phyloP scores from a whole-genome alignment of 2,888 invertebrate genomes.

The Apocheima hispidaria region DNA sequence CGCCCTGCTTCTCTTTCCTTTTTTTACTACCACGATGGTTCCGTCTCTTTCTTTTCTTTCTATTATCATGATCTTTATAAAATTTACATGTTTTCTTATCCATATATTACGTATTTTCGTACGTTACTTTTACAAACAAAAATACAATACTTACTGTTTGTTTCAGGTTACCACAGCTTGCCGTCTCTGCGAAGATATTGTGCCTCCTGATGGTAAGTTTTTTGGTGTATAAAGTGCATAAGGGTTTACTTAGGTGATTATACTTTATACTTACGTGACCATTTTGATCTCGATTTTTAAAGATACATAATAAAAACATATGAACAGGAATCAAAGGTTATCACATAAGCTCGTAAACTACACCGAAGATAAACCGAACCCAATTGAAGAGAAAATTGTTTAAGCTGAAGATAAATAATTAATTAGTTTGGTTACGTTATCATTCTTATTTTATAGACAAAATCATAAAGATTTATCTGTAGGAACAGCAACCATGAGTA shows the following conservation, averaged over 20 bases:
- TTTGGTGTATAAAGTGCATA: background rate
- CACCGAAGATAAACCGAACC: conserved; percentile 11
- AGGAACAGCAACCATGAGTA: too few species aligned
- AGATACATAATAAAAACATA: background rate
- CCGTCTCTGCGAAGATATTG: conserved; percentile 96
- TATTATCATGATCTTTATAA: background rate
- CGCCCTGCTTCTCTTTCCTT: background rate
- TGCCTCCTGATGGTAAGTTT: conserved; percentile 94
- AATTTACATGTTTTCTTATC: background rate
- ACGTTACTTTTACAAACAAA: background rate
- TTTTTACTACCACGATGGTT: background rate
- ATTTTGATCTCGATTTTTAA: conserved; percentile 7
- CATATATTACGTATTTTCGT: background rate
- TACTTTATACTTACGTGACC: too few species aligned
- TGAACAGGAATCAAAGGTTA: conserved; percentile 26
- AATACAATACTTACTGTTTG: conserved; percentile 44
- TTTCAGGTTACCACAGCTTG: conserved; percentile 96
- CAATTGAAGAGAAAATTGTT: conserved; percentile 11
- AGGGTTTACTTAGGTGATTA: too few species aligned
- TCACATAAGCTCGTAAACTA: conserved; percentile 24
- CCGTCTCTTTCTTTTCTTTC: background rate
- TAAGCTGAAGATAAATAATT: conserved; percentile 19
- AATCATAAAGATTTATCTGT: background rate
- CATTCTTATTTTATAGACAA: conserved; percentile 1
- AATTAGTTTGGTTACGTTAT: conserved; percentile 15